Evolutionary conservation across 2,888 invertebrate genomes (phyloP).

Genomic region (Drosophila villosipedis): DNA sequence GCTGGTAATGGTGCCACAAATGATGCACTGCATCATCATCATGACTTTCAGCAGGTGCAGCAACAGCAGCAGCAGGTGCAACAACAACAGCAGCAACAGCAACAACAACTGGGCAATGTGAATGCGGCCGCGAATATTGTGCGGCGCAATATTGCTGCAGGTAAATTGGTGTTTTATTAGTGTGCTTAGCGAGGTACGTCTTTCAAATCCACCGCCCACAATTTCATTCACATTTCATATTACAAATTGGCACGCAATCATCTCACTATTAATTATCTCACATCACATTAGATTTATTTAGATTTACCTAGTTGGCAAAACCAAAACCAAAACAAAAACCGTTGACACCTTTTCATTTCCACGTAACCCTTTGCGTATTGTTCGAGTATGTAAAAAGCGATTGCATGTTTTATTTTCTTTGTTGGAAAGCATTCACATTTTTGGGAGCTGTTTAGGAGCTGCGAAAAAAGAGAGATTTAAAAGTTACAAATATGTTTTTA

Average conservation of each 20-base stretch:
- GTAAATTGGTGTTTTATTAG: conserved; percentile 83
- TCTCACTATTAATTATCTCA: conserved; percentile 44
- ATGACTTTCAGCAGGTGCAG: conserved; percentile 50
- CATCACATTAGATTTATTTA: conserved; percentile 59
- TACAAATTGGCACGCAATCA: conserved; percentile 71
- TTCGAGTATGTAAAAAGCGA: conserved; percentile 51
- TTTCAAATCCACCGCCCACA: conserved; percentile 71
- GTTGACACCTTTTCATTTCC: conserved; percentile 38
- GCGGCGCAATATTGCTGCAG: conserved; percentile 85
- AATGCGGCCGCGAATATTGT: conserved; percentile 82
- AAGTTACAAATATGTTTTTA: not conserved
- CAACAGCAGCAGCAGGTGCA: conserved; percentile 72
- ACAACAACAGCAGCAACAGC: conserved; percentile 83
- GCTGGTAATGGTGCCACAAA: conserved; percentile 56
- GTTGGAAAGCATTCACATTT: conserved; percentile 20
- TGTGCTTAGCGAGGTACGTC: conserved; percentile 80
- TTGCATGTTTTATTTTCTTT: conserved; percentile 35
- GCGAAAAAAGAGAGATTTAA: not conserved
- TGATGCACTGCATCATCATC: conserved; percentile 67
- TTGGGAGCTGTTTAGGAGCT: conserved; percentile 1
- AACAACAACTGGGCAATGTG: conserved; percentile 78
- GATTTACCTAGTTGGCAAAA: conserved; percentile 37
- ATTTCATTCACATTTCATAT: conserved; percentile 35
- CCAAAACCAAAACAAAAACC: conserved; percentile 13
- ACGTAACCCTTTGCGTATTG: conserved; percentile 43